Base-by-base conservation (phyloP, 2,888 invertebrate genomes). In the Stenolophus ochropezus region DNA sequence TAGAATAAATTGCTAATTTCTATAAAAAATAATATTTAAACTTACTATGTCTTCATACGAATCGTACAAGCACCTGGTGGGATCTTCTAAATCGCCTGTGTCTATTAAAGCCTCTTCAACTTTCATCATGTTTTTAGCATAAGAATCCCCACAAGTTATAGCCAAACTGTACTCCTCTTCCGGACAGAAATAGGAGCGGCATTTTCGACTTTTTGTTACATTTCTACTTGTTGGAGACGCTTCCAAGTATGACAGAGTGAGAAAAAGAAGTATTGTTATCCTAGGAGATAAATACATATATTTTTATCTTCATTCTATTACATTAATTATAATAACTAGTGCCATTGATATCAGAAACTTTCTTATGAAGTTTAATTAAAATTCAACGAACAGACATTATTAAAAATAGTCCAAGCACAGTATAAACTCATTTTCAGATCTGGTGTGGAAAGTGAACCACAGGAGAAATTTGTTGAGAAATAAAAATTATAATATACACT, bases 1-100 rank as follows among this genome's bases (percentile, higher is more conserved):
- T n/a, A n/a, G n/a, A n/a, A n/a, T n/a, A n/a, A n/a, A n/a, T n/a
- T n/a, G n/a, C n/a, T n/a, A n/a, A n/a, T n/a, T n/a, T n/a, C n/a
- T n/a, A n/a, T n/a, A n/a, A n/a, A n/a, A n/a, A n/a, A n/a, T n/a
- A n/a, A 16, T n/a, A 16, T 33, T 58, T 58, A 4, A 58, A 81
- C 81, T 81, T 49, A 81, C 81, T 25, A 81, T 75, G 49, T 81
- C 75, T 16, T 75, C 27, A 27, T 75, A 75, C 33, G 58, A 51
- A 73, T 80, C 4, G 16, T 73, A 21, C 0, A 49, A 11, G 51
- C 81, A 81, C 33, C 81, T 81, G 2, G 81, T 61, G 16, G 81
- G 81, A 25, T 81, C 81, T 20, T 47, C 51, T 21, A 75, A 74
- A n/a, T 81, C 75, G 4, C 42, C 11, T 3, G 23, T 6, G 6